phyloP scores from a whole-genome alignment of 2,113 vertebrate species.

The Nanorana parkeri region DNA sequence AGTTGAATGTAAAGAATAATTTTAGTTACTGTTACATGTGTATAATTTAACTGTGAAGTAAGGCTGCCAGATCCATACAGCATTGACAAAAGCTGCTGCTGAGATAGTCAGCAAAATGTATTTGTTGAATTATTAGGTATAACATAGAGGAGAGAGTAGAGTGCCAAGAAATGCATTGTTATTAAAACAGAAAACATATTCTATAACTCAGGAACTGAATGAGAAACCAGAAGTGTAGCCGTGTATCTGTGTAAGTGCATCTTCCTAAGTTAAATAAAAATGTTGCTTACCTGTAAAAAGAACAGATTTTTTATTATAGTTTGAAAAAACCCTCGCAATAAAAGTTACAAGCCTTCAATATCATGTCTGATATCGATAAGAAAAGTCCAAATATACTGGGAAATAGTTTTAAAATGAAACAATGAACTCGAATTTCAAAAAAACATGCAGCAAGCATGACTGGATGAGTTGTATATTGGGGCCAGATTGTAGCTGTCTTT shows the following conservation, averaged over 20 bases:
- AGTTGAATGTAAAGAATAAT: too few relatives aligned
- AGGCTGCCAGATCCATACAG: background rate
- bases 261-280: background rate
- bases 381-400: too few relatives aligned
- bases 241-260: conserved; percentile 19
- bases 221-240: conserved; percentile 5
- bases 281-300: conserved; percentile 4
- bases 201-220: conserved; percentile 32
- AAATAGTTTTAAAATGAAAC: too few relatives aligned
- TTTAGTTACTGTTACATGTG: too few relatives aligned
- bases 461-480: too few relatives aligned
- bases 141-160: background rate
- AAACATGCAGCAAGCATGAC: too few relatives aligned
- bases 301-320: conserved; percentile 24
- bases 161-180: conserved; percentile 16
- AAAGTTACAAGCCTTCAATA: too few relatives aligned
- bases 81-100: background rate
- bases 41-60: background rate
- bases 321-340: background rate
- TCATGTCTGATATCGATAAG: too few relatives aligned
- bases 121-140: background rate
- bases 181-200: conserved; percentile 1
- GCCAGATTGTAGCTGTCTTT: too few relatives aligned
- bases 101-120: background rate
- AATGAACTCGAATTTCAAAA: too few relatives aligned